Conservation (phyloP, 2,888 invertebrate genomes). For the Matsumyia berberina region DNA sequence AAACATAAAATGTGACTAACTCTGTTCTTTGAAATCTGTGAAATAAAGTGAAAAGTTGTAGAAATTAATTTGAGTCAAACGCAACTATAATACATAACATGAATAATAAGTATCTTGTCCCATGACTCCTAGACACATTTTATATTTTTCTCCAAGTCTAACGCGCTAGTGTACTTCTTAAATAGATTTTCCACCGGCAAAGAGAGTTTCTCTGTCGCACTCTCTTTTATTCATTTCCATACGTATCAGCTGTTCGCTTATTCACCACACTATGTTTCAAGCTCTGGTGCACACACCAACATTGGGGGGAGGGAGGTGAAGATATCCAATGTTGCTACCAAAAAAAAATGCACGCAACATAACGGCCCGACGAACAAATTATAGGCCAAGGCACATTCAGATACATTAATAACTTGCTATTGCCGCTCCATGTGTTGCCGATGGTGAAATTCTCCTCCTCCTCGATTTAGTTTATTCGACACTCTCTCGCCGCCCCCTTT, state of each 20-base stretch:
- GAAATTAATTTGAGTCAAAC: neutral
- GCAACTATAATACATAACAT: neutral
- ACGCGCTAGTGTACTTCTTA: neutral
- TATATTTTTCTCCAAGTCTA: neutral
- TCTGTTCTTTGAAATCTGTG: neutral
- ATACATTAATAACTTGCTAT: constrained; percentile 40
- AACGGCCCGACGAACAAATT: constrained; percentile 42
- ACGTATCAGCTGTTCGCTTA: constrained; percentile 42
- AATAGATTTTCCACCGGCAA: neutral
- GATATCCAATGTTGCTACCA: constrained; percentile 36
- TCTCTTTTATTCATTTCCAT: neutral
- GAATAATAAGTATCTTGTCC: neutral
- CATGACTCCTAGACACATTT: neutral
- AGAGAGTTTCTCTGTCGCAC: neutral
- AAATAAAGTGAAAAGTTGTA: neutral
- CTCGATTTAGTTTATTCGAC: constrained; percentile 2
- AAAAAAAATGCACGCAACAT: constrained; percentile 38
- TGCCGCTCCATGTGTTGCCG: constrained; percentile 69
- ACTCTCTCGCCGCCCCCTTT: constrained; percentile 23
- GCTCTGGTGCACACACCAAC: constrained; percentile 23
- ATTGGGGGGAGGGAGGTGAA: neutral
- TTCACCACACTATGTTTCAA: constrained; percentile 30
- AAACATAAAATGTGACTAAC: neutral
- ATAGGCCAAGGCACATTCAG: constrained; percentile 37
- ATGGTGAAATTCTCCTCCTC: constrained; percentile 35